Percentiles rank a stretch among this genome's conserved stretches.
Evolutionary conservation across 1,140 invertebrate genomes (phyloP).

Genomic region (Artemia franciscana): DNA sequence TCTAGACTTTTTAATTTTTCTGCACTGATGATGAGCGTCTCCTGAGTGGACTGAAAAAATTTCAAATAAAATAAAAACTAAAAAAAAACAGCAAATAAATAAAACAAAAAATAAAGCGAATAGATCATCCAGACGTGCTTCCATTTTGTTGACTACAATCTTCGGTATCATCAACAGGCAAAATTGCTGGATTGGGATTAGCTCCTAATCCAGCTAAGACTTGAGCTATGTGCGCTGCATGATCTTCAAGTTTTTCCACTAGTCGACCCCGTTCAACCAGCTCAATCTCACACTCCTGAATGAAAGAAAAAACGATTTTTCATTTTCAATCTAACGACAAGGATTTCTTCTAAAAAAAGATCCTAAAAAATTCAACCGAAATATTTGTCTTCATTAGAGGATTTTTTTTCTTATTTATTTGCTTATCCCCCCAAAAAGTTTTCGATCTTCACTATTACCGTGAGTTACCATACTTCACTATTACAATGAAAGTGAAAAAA

Average conservation of each 20-base stretch:
- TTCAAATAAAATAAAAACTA: not conserved
- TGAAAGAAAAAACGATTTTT: no score
- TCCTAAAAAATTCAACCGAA: no score
- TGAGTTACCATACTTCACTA: no score
- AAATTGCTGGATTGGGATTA: not conserved
- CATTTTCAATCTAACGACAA: no score
- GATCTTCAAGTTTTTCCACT: conserved; percentile 64
- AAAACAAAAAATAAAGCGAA: not conserved
- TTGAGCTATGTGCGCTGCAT: conserved; percentile 69
- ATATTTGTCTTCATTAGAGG: no score
- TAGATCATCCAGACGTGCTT: not conserved
- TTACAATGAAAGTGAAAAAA: no score
- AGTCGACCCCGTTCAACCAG: conserved; percentile 72
- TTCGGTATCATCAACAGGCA: not conserved
- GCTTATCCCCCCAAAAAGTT: no score
- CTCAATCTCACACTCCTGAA: conserved; percentile 69
- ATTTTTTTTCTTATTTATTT: no score
- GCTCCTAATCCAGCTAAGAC: conserved; percentile 33
- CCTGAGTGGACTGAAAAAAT: not conserved
- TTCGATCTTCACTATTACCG: no score
- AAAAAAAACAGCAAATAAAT: not conserved
- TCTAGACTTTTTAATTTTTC: not conserved
- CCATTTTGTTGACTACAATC: no score
- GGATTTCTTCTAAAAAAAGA: no score
- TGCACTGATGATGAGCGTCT: not conserved